Conservation (phyloP, 2,113 vertebrate genomes). For the Thinocorus orbignyianus region DNA sequence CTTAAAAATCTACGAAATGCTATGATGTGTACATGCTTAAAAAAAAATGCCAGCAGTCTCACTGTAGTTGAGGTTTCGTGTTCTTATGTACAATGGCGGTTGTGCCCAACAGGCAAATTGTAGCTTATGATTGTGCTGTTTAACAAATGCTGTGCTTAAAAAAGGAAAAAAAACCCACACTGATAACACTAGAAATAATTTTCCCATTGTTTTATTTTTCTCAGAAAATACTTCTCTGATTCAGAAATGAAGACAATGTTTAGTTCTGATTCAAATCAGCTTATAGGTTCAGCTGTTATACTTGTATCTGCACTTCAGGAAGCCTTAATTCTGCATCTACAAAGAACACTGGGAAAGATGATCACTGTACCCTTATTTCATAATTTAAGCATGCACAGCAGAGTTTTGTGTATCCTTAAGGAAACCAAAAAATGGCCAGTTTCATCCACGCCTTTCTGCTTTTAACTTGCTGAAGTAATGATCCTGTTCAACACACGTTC, state of each 20-base stretch:
- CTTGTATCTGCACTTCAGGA: background rate
- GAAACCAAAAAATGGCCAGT: background rate
- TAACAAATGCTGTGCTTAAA: background rate
- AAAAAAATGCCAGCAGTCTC: background rate
- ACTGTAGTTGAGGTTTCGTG: background rate
- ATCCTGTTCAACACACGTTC: background rate
- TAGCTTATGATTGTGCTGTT: background rate
- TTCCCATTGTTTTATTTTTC: background rate
- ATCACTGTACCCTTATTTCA: background rate
- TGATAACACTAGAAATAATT: background rate
- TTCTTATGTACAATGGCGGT: accelerated
- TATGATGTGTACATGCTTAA: background rate
- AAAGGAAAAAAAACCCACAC: background rate
- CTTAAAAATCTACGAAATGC: background rate
- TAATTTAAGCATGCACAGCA: background rate
- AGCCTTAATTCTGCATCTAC: background rate
- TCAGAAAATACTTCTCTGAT: background rate
- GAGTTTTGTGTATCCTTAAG: background rate
- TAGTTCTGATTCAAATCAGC: background rate
- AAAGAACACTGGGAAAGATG: background rate
- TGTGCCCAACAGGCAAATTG: background rate
- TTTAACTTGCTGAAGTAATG: background rate
- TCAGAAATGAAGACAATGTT: background rate
- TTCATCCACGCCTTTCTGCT: background rate
- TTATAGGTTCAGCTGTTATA: background rate